phyloP scores from a whole-genome alignment of 2,888 invertebrate genomes.

The Stenchaetothrips biformis region DNA sequence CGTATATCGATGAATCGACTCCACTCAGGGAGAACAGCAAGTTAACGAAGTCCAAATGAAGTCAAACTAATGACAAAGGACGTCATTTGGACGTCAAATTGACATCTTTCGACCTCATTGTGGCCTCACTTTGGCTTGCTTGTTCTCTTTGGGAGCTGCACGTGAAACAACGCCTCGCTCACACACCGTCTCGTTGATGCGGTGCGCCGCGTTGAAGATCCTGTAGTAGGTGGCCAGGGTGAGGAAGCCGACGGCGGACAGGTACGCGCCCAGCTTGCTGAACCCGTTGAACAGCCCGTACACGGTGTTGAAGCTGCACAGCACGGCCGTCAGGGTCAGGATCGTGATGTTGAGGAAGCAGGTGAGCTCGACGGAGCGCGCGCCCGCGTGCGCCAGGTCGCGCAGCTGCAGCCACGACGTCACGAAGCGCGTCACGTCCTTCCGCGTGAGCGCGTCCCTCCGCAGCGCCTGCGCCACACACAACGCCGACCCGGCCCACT shows the following conservation, averaged over 20 bases:
- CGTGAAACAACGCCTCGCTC: neutral
- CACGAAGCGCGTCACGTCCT: neutral
- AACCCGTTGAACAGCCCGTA: neutral
- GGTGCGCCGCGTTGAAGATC: neutral
- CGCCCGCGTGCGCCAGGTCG: neutral
- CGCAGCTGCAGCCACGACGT: neutral
- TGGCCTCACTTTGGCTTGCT: too few relatives aligned
- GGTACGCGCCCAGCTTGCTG: neutral
- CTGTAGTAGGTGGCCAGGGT: neutral
- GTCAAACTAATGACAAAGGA: too few relatives aligned
- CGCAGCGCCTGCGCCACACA: neutral
- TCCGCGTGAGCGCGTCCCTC: neutral
- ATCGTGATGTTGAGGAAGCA: neutral
- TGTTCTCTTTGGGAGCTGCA: neutral
- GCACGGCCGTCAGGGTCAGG: neutral
- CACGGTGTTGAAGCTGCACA: neutral
- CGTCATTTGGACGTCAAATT: too few relatives aligned
- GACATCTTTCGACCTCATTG: too few relatives aligned
- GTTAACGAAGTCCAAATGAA: too few relatives aligned
- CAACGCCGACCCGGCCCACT: too few relatives aligned
- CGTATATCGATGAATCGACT: too few relatives aligned
- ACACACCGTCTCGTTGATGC: neutral
- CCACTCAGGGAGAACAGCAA: too few relatives aligned
- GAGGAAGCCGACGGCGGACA: neutral
- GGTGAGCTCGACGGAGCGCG: neutral